Evolutionary conservation across 2,888 invertebrate genomes (phyloP), one percentile per base, ranked within the genome.

Genomic region (Parnassius smintheus): DNA sequence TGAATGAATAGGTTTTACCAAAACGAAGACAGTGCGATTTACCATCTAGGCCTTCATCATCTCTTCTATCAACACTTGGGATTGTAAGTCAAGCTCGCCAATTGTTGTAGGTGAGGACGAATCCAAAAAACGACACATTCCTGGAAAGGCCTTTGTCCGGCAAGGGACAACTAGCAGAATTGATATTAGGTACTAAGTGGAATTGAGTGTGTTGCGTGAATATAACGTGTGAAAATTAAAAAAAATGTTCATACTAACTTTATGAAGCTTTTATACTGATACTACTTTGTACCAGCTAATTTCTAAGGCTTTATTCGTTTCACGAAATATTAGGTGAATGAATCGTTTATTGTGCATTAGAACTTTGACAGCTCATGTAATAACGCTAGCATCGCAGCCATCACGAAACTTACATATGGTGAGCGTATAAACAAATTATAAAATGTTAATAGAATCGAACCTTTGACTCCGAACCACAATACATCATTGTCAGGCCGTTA

Each of bases 381-480:
- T 49, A 49, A 68, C 57, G 63, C 68, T 65, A 67, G 62, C 63
- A 46, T 52, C 61, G 55, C 48, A n/a, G 59, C 59, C 48, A 46
- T 64, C 64, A 56, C 53, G 60, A 59, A 61, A 57, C 56, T 61
- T 61, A 58, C 62, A 61, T 64, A 67, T 66, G 55, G 72, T 69
- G 69, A 73, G 68, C 70, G 70, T 72, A 78, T 75, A 80, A 81
- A 84, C 83, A 83, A 85, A 85, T 86, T 83, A 83, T 82, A 83
- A 84, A 86, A 87, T 86, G 86, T 84, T 86, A 87, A 86, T 85
- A 80, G 81, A 82, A 78, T 76, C 73, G 79, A 83, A 88, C 87
- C 86, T 88, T 84, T 86, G 87, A 86, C 88, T 85, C 75, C 46
- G 25, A 70, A 66, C 72, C 66, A 88, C 85, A 86, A 88, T 88